A percentile compares a stretch with the other conserved stretches of the same genome.
Conservation (phyloP, 2,113 vertebrate genomes). For the Rafetus swinhoei region DNA sequence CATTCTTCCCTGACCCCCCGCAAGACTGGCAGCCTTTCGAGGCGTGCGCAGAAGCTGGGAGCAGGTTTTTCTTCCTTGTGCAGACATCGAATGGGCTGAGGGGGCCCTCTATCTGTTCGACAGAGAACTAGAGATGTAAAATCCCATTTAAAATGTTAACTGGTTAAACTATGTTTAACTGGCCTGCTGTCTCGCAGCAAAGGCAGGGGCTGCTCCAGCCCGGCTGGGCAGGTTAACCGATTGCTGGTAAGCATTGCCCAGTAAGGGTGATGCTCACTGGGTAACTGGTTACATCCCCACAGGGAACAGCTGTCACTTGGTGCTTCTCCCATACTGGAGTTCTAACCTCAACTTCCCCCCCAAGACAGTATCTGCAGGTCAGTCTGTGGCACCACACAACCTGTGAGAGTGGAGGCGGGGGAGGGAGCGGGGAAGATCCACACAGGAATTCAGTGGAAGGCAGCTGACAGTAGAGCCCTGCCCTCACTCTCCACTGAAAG, state of each 20-base stretch:
- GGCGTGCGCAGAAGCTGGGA: background rate
- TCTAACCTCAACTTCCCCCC: too few relatives aligned
- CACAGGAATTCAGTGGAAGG: background rate
- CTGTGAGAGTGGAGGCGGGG: background rate
- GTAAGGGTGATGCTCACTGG: too few relatives aligned
- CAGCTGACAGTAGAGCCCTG: background rate
- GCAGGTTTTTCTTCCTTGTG: background rate
- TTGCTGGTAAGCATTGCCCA: too few relatives aligned
- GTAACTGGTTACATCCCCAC: too few relatives aligned
- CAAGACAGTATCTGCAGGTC: background rate
- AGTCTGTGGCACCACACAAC: background rate
- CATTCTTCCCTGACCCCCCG: background rate
- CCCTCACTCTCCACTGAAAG: background rate
- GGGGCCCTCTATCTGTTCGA: constrained; percentile 17
- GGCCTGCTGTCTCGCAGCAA: too few relatives aligned
- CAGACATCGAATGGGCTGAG: background rate
- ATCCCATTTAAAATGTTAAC: too few relatives aligned
- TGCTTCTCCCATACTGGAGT: background rate
- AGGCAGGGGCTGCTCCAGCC: too few relatives aligned
- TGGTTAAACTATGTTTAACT: too few relatives aligned
- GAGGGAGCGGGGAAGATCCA: background rate
- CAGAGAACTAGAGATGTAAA: background rate
- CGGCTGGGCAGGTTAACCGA: too few relatives aligned
- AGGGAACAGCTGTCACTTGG: background rate
- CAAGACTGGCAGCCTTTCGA: background rate